Percentiles rank a stretch among this genome's conserved stretches.
phyloP scores from a whole-genome alignment of 53 echinoderm and acorn worm species.

The Arbacia lixula region DNA sequence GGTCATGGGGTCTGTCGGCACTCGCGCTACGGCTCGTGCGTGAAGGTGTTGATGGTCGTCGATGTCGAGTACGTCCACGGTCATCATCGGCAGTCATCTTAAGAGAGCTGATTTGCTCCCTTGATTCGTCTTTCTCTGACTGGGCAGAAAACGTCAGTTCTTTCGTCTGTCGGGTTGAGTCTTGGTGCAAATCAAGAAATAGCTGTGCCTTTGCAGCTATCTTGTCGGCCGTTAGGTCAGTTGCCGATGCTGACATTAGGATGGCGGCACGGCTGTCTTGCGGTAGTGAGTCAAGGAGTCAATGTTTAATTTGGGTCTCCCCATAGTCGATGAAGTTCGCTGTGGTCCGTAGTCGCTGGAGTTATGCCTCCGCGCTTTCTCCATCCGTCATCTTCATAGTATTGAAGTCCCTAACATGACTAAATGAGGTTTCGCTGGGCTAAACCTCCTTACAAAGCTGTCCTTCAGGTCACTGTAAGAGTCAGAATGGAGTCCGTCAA shows the following conservation, averaged over 20 bases:
- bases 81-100: too few relatives aligned
- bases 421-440: constrained; percentile 18
- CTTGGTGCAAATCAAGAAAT: neutral
- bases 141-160: constrained; percentile 18
- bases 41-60: too few relatives aligned
- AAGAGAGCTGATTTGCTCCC: too few relatives aligned
- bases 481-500: neutral
- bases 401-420: constrained; percentile 23
- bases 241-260: constrained; percentile 40
- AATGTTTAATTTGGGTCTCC: constrained; percentile 41
- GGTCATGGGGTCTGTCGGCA: too few relatives aligned
- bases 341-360: constrained; percentile 4
- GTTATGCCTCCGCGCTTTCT: constrained; percentile 44
- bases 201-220: constrained; percentile 22
- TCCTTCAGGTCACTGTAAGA: neutral
- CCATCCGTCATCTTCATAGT: constrained; percentile 30
- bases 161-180: constrained; percentile 12
- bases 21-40: too few relatives aligned
- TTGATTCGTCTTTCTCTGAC: neutral
- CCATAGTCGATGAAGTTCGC: constrained; percentile 41
- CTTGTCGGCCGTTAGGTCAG: neutral
- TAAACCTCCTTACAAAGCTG: constrained; percentile 23
- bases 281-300: constrained; percentile 29
- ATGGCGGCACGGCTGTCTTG: constrained; percentile 57
- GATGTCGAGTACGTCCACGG: too few relatives aligned